Conservation (phyloP, 2,888 invertebrate genomes). For the Melitaea athalia region DNA sequence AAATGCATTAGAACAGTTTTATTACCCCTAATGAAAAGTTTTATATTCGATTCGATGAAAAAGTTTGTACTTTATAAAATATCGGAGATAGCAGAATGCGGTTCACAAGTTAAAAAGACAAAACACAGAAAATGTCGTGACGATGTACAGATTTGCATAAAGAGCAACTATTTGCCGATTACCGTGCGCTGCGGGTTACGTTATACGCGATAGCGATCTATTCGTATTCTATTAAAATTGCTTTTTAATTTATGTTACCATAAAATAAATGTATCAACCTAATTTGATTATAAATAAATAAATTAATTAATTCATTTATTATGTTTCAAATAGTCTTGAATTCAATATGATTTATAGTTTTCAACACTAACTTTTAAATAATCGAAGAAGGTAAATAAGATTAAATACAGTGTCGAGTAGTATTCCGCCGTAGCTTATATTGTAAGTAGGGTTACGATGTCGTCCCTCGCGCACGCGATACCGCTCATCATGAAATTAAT, state of each 20-base stretch:
- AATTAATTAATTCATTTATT: too few relatives aligned
- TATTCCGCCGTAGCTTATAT: conserved; percentile 22
- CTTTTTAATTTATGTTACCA: too few relatives aligned
- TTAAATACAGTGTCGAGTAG: background rate
- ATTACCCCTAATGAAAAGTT: conserved; percentile 28
- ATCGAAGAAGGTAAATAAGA: background rate
- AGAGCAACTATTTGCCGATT: conserved; percentile 68
- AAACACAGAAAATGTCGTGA: conserved; percentile 63
- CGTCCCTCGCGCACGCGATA: conserved; percentile 65
- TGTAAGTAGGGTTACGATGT: conserved; percentile 34
- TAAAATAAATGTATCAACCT: too few relatives aligned
- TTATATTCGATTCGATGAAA: conserved; percentile 23
- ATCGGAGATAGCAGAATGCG: conserved; percentile 40
- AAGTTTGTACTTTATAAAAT: conserved; percentile 39
- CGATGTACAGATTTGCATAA: conserved; percentile 71
- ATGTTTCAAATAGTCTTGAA: too few relatives aligned
- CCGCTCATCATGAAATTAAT: conserved; percentile 71
- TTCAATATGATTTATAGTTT: too few relatives aligned
- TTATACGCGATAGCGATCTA: conserved; percentile 44
- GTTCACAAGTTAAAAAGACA: conserved; percentile 48
- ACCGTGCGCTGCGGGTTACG: conserved; percentile 46
- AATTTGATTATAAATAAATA: too few relatives aligned
- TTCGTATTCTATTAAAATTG: background rate
- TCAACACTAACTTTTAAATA: background rate
- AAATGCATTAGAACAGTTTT: conserved; percentile 14